Evolutionary conservation across 2,113 vertebrate genomes (phyloP).

Genomic region (Eolophus roseicapilla): DNA sequence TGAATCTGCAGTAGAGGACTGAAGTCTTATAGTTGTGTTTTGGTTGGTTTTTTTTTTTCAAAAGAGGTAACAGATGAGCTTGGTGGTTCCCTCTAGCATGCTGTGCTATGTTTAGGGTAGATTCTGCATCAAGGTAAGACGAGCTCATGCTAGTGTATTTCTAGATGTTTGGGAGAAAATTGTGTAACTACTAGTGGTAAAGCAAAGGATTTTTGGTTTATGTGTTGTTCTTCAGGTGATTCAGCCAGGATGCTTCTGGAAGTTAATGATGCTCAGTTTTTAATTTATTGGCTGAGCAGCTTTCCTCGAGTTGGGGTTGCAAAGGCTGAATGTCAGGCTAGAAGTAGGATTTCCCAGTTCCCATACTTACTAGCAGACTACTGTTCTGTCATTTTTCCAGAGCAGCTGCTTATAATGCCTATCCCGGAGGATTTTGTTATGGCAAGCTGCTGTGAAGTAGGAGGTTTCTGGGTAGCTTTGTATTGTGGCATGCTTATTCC

Average conservation of each 20-base stretch:
- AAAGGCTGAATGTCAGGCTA: neutral
- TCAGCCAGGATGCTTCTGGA: neutral
- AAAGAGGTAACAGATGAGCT: neutral
- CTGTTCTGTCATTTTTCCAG: constrained; percentile 27
- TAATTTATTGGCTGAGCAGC: neutral
- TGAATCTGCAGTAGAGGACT: neutral
- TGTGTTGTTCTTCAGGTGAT: neutral
- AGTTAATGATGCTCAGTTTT: neutral
- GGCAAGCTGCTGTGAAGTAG: neutral
- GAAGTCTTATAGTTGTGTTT: neutral
- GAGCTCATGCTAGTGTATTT: neutral
- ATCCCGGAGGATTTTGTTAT: neutral
- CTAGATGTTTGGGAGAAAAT: neutral
- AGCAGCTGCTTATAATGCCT: constrained; percentile 17
- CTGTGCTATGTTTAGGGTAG: neutral
- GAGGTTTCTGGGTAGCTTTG: neutral
- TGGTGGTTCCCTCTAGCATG: neutral
- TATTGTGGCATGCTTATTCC: neutral
- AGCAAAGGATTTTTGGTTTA: neutral
- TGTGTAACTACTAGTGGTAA: neutral
- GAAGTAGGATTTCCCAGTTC: neutral
- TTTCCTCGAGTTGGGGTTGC: neutral
- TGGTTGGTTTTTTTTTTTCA: neutral
- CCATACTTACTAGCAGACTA: neutral
- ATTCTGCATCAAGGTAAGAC: neutral